Percentiles rank a stretch among this genome's conserved stretches.
These are phyloP conservation scores for Oriolus oriolus DNA, from an alignment of 2,113 vertebrate species.

Conservation along the genomic window DNA sequence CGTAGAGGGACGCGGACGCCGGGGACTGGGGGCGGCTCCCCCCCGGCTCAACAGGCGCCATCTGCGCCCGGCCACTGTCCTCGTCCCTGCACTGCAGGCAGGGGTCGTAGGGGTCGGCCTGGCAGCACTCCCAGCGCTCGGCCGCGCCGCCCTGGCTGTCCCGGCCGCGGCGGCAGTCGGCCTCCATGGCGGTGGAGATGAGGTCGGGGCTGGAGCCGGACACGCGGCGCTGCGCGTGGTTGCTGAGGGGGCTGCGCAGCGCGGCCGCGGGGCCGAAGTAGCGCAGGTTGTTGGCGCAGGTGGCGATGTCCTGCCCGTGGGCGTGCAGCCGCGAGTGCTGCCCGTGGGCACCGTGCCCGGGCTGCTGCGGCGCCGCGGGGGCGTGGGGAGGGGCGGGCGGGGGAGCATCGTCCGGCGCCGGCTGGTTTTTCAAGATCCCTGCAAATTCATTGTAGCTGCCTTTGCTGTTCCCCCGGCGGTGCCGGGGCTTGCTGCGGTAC, in stretches of 20 bases:
- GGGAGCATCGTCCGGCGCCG: slow-evolving; percentile 66
- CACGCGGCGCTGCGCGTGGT: slow-evolving; percentile 85
- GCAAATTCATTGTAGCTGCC: slow-evolving; percentile 91
- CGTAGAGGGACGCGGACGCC: slow-evolving; percentile 54
- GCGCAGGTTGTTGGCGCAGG: slow-evolving; percentile 90
- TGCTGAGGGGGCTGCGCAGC: slow-evolving; percentile 91
- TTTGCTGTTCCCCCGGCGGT: slow-evolving; percentile 92
- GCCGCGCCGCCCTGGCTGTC: slow-evolving; percentile 36
- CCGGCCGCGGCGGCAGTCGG: slow-evolving; percentile 75
- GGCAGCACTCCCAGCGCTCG: slow-evolving; percentile 80
- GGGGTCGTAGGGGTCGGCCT: slow-evolving; percentile 78
- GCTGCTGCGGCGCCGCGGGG: slow-evolving; percentile 30
- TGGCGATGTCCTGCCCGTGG: slow-evolving; percentile 84
- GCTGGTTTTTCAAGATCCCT: slow-evolving; percentile 78
- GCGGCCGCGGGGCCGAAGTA: slow-evolving; percentile 96
- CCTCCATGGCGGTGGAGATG: slow-evolving; percentile 85
- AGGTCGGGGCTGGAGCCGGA: slow-evolving; percentile 90
- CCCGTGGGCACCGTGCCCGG: slow-evolving; percentile 42
- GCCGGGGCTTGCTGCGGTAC: slow-evolving; percentile 92
- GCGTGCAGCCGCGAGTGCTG: slow-evolving; percentile 74
- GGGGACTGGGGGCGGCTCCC: slow-evolving; percentile 70
- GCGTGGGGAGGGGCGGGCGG: slow-evolving; percentile 39
- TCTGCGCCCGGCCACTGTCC: neutral
- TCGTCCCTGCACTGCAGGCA: slow-evolving; percentile 78
- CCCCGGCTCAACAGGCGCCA: neutral